A percentile compares a stretch with the other conserved stretches of the same genome.
These are phyloP conservation scores for Oegoconia quadripuncta DNA, from an alignment of 2,888 invertebrate genomes.

Conservation along the genomic window DNA sequence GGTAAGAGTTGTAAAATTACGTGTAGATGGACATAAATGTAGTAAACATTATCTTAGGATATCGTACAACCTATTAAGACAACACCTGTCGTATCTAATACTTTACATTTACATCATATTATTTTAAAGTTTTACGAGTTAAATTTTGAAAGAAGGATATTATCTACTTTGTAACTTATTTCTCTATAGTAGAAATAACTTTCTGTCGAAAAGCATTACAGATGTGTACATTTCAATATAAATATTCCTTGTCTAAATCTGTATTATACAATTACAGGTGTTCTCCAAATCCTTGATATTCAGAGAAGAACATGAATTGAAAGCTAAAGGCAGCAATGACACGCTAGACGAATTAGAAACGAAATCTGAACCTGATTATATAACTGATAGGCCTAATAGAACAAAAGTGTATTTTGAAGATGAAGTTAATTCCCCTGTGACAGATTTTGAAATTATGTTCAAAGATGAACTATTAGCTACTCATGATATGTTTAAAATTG, in stretches of 20 bases:
- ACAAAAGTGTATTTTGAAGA: conserved; percentile 75
- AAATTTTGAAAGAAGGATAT: no score
- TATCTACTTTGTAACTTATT: no score
- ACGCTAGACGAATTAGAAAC: conserved; percentile 65
- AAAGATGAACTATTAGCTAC: conserved; percentile 66
- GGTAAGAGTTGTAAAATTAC: no score
- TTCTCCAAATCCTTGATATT: conserved; percentile 75
- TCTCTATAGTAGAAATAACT: no score
- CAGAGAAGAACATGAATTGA: conserved; percentile 65
- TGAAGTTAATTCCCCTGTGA: conserved; percentile 69
- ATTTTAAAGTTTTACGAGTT: no score
- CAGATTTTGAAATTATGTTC: conserved; percentile 77
- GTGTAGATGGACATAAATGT: no score
- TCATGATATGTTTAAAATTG: conserved; percentile 71
- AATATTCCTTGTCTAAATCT: neutral
- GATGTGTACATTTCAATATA: no score
- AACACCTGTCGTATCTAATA: no score
- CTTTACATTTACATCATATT: no score
- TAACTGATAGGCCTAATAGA: conserved; percentile 61
- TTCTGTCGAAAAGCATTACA: no score
- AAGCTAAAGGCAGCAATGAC: conserved; percentile 47
- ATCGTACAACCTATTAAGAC: no score
- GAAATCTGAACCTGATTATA: conserved; percentile 66
- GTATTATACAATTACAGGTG: conserved; percentile 49
- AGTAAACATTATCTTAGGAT: no score